Base-by-base conservation (phyloP, 2,113 vertebrate genomes). In the Apaloderma vittatum region DNA sequence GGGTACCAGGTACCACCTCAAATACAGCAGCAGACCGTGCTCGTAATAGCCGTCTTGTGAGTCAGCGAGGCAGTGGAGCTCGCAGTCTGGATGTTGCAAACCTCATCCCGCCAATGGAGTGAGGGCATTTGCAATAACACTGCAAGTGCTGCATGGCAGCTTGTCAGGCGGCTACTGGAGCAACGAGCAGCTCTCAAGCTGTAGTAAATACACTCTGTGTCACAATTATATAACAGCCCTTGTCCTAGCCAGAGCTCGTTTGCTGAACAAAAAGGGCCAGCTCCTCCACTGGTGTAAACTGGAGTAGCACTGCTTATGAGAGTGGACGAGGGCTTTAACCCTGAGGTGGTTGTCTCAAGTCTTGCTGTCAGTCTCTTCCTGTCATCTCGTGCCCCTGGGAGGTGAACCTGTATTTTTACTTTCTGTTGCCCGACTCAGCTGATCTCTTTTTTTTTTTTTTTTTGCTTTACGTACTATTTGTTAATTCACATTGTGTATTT, bases 181-280 rank as follows among this genome's bases (percentile, higher is more conserved):
- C 72, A 26, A 21, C 0, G 3, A 88, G 87, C 21, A 83, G 76
- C 80, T 81, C 94, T 93, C 63, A 24, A 79, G 82, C 93, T 63
- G 76, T 77, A 86, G 77, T 9, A 11, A 62, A 66, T 86, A 73
- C 15, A 26, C 75, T 65, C 48, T 86, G 57, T 8, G 10, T 93
- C 37, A 8, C 76, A 86, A 48, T 73, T 86, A 55, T 75, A 58
- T 74, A 92, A 55, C 65, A 72, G 87, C 51, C 52, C 54, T 22
- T 30, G 8, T 97, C 88, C 73, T 80, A 21, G 57, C 81, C 93
- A 14, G 0, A 62, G 67, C 89, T 82, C 19, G 1, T 96, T 95
- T 90, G 78, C 94, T 72, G 57, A 95, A 97, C 97, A 94, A 94
- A 97, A 97, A 93, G 90, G 63, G 80, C 68, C 68, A 40, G 86